Percentiles rank a stretch among this genome's conserved stretches.
phyloP scores from a whole-genome alignment of 2,113 vertebrate species.

The Halcyon malimbica region DNA sequence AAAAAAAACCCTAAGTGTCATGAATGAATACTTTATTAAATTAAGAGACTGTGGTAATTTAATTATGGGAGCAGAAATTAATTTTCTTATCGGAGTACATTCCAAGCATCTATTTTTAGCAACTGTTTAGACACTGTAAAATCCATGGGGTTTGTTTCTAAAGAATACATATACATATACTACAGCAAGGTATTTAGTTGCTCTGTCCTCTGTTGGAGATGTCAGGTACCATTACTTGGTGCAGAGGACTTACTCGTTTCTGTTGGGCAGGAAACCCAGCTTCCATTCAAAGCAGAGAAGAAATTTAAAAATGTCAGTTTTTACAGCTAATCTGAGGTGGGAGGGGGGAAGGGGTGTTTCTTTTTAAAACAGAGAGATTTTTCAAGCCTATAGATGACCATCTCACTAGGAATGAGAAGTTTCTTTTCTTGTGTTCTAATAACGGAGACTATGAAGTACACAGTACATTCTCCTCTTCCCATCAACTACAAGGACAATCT shows the following conservation, averaged over 20 bases:
- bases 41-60: background rate
- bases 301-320: background rate
- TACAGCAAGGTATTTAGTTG: background rate
- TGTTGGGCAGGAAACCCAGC: background rate
- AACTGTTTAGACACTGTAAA: background rate
- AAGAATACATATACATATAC: background rate
- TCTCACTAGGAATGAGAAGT: background rate
- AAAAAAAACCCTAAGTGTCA: background rate
- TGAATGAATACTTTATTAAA: background rate
- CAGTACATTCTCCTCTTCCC: background rate
- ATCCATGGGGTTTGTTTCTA: background rate
- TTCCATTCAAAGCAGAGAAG: background rate
- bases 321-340: background rate
- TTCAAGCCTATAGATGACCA: too few species aligned
- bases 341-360: background rate
- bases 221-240: background rate
- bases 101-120: background rate
- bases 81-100: background rate
- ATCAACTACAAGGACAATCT: background rate
- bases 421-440: background rate
- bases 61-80: background rate
- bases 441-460: accelerated
- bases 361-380: background rate
- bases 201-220: background rate
- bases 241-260: background rate